Evolutionary conservation across 2,888 invertebrate genomes (phyloP), one percentile per base, ranked within the genome.

Genomic region (Lasioglossum marginatum): DNA sequence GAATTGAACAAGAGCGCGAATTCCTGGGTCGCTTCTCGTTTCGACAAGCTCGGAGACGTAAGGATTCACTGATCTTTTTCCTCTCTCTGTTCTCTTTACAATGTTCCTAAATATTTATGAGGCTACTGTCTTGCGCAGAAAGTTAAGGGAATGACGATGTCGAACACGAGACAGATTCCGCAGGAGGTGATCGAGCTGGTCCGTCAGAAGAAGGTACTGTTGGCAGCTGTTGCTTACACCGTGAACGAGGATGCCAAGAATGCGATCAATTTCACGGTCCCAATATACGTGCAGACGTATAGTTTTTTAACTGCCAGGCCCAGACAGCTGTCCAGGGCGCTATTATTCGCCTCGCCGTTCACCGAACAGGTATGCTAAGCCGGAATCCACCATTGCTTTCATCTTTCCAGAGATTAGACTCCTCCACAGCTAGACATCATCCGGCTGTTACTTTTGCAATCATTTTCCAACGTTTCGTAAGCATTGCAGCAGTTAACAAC

Each of bases 341-440:
- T 98, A 86, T 95, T 98, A 16, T 99, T 99, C 92, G 96, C 98
- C 74, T 97, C 98, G 10, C 99, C 99, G 0, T 99, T 98, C 91
- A 95, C 96, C 2, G 91, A 93, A 63, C 95, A 96, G 93, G 96
- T 96, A 90, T 3, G 79, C 57, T n/a, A n/a, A n/a, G 12, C 10
- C 12, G 57, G 57, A n/a, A 57, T 57, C n/a, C 57, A 57, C 4
- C n/a, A 57, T 57, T n/a, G n/a, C 57, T 12, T 57, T n/a, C 57
- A 57, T 57, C n/a, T n/a, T 57, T 1, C 0, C n/a, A 57, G 57
- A 57, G 23, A 52, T 52, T 23, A 10, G 12, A n/a, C 4, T 10
- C n/a, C 4, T 57, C n/a, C n/a, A n/a, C n/a, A n/a, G 57, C 12
- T 23, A 12, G 57, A 23, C n/a, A 4, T n/a, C 57, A 10, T n/a